phyloP scores from a whole-genome alignment of 2,797 vertebrate genomes.

The Picus viridis region DNA sequence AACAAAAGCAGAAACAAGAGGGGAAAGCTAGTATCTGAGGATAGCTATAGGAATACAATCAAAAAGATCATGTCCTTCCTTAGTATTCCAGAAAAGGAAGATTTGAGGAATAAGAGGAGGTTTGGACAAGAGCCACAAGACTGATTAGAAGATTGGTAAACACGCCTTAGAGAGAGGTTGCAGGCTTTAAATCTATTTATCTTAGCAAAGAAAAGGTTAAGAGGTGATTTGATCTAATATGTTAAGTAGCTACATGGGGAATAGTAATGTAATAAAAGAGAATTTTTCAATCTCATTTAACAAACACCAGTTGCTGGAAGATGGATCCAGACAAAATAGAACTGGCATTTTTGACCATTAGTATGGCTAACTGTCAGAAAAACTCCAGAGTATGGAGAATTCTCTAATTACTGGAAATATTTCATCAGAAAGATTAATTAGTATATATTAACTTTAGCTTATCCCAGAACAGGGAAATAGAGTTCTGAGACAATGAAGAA shows the following conservation, averaged over 20 bases:
- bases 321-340: not conserved
- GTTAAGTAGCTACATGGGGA: not conserved
- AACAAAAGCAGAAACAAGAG: not conserved
- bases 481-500: not conserved
- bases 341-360: not conserved
- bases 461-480: not conserved
- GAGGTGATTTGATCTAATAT: not conserved
- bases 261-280: not conserved
- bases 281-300: not conserved
- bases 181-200: not conserved
- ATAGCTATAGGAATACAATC: not conserved
- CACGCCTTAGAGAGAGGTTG: not conserved
- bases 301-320: not conserved
- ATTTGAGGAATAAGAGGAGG: not conserved
- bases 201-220: not conserved
- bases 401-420: not conserved
- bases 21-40: not conserved
- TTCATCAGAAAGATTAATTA: not conserved
- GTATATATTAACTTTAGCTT: not conserved
- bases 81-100: not conserved
- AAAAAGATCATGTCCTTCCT: not conserved
- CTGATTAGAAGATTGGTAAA: not conserved
- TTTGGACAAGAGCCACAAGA: conserved; percentile 7
- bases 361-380: not conserved
- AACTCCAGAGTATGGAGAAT: not conserved